Conservation (phyloP, 35 echinoderm and acorn worm genomes). For the Holothuria glaberrima region DNA sequence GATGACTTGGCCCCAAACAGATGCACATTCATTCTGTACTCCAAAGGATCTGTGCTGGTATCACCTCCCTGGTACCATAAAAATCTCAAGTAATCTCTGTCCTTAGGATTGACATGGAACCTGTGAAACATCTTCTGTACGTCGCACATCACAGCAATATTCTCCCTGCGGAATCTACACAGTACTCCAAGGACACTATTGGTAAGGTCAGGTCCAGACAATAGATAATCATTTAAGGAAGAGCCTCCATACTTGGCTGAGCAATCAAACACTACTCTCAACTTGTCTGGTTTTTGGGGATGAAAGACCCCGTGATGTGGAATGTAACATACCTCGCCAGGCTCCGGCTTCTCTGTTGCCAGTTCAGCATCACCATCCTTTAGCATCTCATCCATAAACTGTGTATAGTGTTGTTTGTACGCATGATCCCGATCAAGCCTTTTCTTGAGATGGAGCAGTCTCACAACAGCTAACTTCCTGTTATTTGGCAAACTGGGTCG, state of each 20-base stretch:
- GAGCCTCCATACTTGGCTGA: conserved; percentile 51
- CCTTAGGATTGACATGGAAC: conserved; percentile 38
- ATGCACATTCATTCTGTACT: conserved; percentile 68
- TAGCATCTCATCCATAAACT: conserved; percentile 63
- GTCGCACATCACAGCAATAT: conserved; percentile 72
- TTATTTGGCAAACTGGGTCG: conserved; percentile 58
- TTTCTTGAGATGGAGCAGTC: conserved; percentile 42
- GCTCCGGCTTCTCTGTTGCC: neutral
- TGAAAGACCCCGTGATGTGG: conserved; percentile 57
- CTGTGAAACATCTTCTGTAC: conserved; percentile 79
- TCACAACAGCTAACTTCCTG: conserved; percentile 34
- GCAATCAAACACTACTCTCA: conserved; percentile 69
- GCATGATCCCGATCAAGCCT: conserved; percentile 14
- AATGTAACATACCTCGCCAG: conserved; percentile 9
- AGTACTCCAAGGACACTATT: conserved; percentile 65
- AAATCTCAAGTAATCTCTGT: conserved; percentile 66
- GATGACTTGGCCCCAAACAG: conserved; percentile 79
- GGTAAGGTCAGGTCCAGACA: conserved; percentile 63
- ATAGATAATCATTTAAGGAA: conserved; percentile 56
- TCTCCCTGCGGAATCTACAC: conserved; percentile 60
- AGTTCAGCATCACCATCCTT: conserved; percentile 57
- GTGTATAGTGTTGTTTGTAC: conserved; percentile 53
- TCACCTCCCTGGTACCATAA: conserved; percentile 63
- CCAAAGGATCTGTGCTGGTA: conserved; percentile 41
- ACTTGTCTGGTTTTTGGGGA: conserved; percentile 57